phyloP scores from a whole-genome alignment of 2,113 vertebrate species.

The Setophaga petechia region DNA sequence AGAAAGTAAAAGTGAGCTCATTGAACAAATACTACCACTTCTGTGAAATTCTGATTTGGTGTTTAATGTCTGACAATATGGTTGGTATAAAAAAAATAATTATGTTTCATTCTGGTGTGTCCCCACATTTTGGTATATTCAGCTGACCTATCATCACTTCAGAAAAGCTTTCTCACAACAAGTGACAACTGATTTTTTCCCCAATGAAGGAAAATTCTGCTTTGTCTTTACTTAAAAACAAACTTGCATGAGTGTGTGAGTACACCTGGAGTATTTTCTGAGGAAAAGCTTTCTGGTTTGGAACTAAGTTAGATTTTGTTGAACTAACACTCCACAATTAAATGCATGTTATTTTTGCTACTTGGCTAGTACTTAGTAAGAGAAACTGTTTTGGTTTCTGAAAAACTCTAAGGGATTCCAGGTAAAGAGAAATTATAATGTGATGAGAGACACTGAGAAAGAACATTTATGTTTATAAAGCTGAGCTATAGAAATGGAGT shows the following conservation, averaged over 20 bases:
- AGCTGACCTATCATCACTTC: background rate
- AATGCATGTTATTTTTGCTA: background rate
- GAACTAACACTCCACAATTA: background rate
- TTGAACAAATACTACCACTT: background rate
- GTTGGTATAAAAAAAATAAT: background rate
- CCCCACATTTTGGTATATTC: background rate
- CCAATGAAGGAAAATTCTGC: background rate
- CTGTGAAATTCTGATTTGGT: background rate
- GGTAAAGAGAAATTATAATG: conserved; percentile 53
- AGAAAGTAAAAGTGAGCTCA: background rate
- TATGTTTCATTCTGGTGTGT: background rate
- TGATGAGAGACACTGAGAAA: conserved; percentile 61
- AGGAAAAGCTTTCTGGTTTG: background rate
- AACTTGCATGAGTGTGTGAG: background rate
- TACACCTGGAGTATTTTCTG: background rate
- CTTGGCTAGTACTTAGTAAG: conserved; percentile 1
- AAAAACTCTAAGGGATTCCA: conserved; percentile 29
- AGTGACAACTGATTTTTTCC: background rate
- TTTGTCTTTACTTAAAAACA: background rate
- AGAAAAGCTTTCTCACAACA: background rate
- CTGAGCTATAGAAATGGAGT: conserved; percentile 19
- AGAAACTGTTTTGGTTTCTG: conserved; percentile 25
- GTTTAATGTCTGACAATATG: background rate
- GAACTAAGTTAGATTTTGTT: background rate
- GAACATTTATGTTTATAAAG: background rate